These are phyloP conservation scores for Mormyrus proboscirostris DNA, from an alignment of 2,797 vertebrate genomes.

Conservation along the genomic window DNA sequence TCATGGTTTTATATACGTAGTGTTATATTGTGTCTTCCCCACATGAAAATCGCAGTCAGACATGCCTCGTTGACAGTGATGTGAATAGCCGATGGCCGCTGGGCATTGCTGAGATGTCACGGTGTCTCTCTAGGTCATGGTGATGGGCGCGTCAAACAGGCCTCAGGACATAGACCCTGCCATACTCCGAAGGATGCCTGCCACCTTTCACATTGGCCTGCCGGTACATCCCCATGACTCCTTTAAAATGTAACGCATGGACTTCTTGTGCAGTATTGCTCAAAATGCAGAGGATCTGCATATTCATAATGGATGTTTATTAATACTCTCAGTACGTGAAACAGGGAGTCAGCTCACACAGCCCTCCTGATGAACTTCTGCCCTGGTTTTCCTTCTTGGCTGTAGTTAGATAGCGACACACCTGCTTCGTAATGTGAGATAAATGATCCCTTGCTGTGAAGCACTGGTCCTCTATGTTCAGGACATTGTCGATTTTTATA, in stretches of 20 bases:
- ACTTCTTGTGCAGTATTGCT: not conserved
- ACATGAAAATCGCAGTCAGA: not conserved
- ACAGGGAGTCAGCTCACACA: not conserved
- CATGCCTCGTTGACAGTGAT: not conserved
- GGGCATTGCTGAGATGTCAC: not conserved
- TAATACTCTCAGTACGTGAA: not conserved
- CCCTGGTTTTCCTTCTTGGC: not conserved
- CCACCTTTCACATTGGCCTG: constrained; percentile 61
- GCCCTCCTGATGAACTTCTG: not conserved
- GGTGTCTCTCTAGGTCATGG: constrained; percentile 58
- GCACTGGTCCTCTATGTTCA: not conserved
- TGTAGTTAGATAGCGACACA: not conserved
- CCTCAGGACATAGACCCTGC: constrained; percentile 70
- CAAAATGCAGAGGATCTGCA: not conserved
- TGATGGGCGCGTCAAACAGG: constrained; percentile 74
- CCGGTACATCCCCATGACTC: constrained; percentile 52
- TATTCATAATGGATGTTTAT: not conserved
- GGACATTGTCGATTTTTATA: not conserved
- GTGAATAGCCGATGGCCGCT: not conserved
- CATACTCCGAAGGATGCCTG: constrained; percentile 68
- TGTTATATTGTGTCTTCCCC: not conserved
- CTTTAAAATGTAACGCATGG: not conserved
- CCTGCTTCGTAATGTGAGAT: not conserved
- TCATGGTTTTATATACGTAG: not conserved
- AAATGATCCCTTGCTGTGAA: not conserved